A percentile compares a stretch with the other conserved stretches of the same genome.
Evolutionary conservation across 2,797 vertebrate species (phyloP).

Genomic region (Anguilla pacifica): DNA sequence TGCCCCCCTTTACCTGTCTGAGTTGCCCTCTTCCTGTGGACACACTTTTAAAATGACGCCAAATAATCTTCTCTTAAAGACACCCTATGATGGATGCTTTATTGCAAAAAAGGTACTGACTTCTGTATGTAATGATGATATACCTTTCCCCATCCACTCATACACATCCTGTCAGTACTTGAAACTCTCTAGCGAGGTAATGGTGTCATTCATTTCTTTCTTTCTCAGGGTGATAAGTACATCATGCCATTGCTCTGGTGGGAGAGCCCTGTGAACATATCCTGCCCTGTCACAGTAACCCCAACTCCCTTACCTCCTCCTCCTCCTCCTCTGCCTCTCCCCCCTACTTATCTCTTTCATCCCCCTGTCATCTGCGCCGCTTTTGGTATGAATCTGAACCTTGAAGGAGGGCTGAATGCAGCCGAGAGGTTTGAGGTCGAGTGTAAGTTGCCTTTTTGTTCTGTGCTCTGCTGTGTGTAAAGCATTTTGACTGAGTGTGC

Average conservation of each 20-base stretch:
- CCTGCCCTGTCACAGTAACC: constrained; percentile 60
- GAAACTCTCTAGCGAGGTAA: background rate
- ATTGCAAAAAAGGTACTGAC: constrained; percentile 66
- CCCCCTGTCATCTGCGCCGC: constrained; percentile 62
- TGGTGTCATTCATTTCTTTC: background rate
- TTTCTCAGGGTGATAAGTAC: constrained; percentile 67
- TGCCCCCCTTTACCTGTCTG: constrained; percentile 63
- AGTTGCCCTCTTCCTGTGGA: constrained; percentile 67
- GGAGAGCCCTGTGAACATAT: constrained; percentile 67
- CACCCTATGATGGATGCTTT: constrained; percentile 71
- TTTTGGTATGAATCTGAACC: constrained; percentile 63
- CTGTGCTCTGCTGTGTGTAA: background rate
- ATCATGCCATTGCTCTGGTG: constrained; percentile 72
- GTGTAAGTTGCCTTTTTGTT: constrained; percentile 48
- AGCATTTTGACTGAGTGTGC: background rate
- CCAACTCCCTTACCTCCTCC: constrained; percentile 31
- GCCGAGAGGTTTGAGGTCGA: constrained; percentile 47
- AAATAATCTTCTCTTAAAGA: constrained; percentile 61
- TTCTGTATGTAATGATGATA: background rate
- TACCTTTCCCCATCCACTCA: background rate
- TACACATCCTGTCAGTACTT: background rate
- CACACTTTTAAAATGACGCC: constrained; percentile 59
- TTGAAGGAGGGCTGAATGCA: constrained; percentile 43
- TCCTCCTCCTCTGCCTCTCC: constrained; percentile 28
- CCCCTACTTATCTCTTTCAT: background rate